Evolutionary conservation across 2,888 invertebrate genomes (phyloP), one percentile per base, ranked within the genome.

Genomic region (Caenorhabditis angaria): DNA sequence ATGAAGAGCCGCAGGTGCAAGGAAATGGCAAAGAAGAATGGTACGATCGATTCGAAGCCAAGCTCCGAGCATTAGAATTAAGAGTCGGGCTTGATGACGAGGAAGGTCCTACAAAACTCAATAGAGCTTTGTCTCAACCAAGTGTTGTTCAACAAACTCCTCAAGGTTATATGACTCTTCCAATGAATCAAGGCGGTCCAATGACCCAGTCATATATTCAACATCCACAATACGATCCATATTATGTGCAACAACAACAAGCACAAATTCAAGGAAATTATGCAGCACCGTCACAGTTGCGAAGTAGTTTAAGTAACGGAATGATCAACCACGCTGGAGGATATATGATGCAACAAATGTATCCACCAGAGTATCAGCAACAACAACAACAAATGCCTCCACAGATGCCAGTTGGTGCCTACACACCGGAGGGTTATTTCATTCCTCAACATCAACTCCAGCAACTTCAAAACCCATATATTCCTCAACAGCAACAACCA

Each of bases 231-330:
- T 57, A 55, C 5, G 27, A 22, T 3, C 66, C 67, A 24, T 65
- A 75, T 53, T 65, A 63, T 60, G 61, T 70, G 64, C 66, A 75
- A 55, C 70, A 74, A 27, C 74, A 70, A 50, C 69, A 69, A 27
- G 65, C 67, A 24, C 72, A 73, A 22, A 55, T 59, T 14, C 73
- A 69, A 47, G 58, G 65, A 14, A 69, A 74, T 29, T 74, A 74
- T 27, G 74, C 74, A 0, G 65, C 24, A 27, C 69, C 74, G 8
- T 68, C 74, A 6, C 74, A 77, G 72, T 67, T 82, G 64, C 70
- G 82, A 18, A 70, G 77, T 22, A 80, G 80, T 32, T 54, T 82
- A 48, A 80, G 80, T 55, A 82, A 80, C 28, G 82, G 82, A 28
- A 80, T 82, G 73, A 74, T 82, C 56, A 82, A 82, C 56, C 75